Percentiles rank a stretch among this genome's conserved stretches.
Evolutionary conservation across 2,113 vertebrate species (phyloP).

Genomic region (Electrona antarctica): DNA sequence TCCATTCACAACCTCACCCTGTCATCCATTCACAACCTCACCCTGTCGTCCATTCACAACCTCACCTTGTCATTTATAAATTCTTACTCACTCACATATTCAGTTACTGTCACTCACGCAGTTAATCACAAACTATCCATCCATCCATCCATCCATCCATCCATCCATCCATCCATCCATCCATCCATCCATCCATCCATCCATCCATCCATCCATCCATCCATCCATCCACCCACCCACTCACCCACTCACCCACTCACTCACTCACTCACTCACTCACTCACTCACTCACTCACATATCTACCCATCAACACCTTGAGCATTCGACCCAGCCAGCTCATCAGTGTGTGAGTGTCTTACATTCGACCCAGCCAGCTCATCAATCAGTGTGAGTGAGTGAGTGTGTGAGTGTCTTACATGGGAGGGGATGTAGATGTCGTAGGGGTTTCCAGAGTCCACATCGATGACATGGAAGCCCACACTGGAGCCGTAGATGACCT

Average conservation of each 20-base stretch:
- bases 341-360: constrained; percentile 80
- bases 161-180: neutral
- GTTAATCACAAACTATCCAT: neutral
- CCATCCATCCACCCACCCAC: neutral
- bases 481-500: constrained; percentile 98
- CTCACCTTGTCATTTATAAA: neutral
- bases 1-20: neutral
- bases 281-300: constrained; percentile 6
- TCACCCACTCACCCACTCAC: neutral
- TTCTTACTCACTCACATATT: neutral
- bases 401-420: constrained; percentile 85
- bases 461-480: constrained; percentile 99
- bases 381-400: constrained; percentile 27
- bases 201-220: neutral
- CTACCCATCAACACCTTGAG: constrained; percentile 1
- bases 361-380: constrained; percentile 44
- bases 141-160: neutral
- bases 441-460: constrained; percentile 97
- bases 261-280: constrained; percentile 19
- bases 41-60: too few relatives aligned
- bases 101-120: neutral
- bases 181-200: neutral
- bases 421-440: constrained; percentile 98
- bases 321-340: too few relatives aligned
- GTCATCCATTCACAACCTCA: neutral